phyloP scores from a whole-genome alignment of 2,888 invertebrate genomes.

The Mamestra brassicae region DNA sequence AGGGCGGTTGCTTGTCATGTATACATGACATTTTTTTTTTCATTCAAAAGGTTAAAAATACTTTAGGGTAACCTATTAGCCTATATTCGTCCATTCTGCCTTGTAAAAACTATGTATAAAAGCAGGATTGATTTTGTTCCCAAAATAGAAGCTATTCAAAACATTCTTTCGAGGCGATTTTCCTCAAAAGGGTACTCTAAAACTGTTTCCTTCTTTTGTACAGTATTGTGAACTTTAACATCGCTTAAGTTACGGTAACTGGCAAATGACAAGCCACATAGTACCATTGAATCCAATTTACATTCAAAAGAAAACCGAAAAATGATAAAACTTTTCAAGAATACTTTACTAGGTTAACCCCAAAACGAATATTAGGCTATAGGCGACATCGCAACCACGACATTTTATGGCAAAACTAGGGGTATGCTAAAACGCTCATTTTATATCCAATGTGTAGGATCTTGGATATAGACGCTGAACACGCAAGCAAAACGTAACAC shows the following conservation, averaged over 20 bases:
- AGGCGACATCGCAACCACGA: slow-evolving; percentile 51
- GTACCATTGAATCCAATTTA: slow-evolving; percentile 7
- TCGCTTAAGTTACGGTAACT: neutral
- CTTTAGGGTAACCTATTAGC: slow-evolving; percentile 3
- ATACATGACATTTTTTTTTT: too few relatives aligned
- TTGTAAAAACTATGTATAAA: neutral
- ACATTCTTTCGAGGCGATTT: neutral
- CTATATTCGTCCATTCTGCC: neutral
- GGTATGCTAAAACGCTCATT: slow-evolving; percentile 61
- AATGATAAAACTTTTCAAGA: slow-evolving; percentile 21
- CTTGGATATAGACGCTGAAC: slow-evolving; percentile 66
- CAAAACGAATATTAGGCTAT: neutral
- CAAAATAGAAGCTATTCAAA: neutral
- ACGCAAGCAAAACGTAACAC: slow-evolving; percentile 65
- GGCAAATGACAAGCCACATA: neutral
- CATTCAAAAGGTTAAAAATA: too few relatives aligned
- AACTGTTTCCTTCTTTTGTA: neutral
- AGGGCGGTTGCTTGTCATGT: too few relatives aligned
- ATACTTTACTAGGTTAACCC: slow-evolving; percentile 14
- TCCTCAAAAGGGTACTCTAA: neutral
- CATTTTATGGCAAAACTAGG: slow-evolving; percentile 51
- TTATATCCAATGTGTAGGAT: slow-evolving; percentile 62
- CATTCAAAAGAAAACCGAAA: slow-evolving; percentile 33
- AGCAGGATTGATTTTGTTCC: neutral
- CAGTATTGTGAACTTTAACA: neutral